Base-by-base conservation (phyloP, 2,888 invertebrate genomes). In the Aromia moschata region DNA sequence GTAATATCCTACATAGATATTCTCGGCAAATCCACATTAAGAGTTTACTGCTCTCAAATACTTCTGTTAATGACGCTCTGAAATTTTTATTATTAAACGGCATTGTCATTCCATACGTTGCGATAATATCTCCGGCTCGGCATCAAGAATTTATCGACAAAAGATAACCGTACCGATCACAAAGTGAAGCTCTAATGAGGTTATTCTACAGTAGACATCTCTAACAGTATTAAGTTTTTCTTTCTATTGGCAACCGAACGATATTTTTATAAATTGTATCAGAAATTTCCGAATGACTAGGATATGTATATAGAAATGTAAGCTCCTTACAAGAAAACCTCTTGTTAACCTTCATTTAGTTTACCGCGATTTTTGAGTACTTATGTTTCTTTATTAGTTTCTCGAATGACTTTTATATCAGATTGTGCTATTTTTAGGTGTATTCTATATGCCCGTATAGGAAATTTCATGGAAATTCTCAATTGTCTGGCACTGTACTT, bases 21-120 rank as follows among this genome's bases (percentile, higher is more conserved):
- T 11, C 11, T 33, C 33, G n/a, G 33, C 33, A 3, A 33, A 33
- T n/a, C 33, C 5, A 33, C 33, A 33, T 33, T 33, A 33, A 33
- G 33, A 33, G 33, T 33, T 33, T 33, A 33, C 33, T 33, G 33
- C 33, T 33, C 33, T 33, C 33, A 33, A 33, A 33, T 33, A 33
- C 33, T 33, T 41, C 40, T 41, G 17, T 16, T 41, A 41, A 16
- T 41, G 17, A 41, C 40, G 17, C 10, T 41, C 40, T 16, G 40
- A 41, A 41, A 41, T 41, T 41, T 41, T 15, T 41, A 17, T 41
- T 41, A 41, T 33, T 7, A 33, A 33, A 33, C 9, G 17, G 16
- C 40, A 41, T 41, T 41, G 17, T 41, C 40, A 41, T 41, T 41
- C 40, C 40, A 16, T 15, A 10, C n/a, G 40, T 41, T 16, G 40